These are phyloP conservation scores for Erythrocebus patas DNA, from an alignment of 2,113 vertebrate species.

Conservation along the genomic window DNA sequence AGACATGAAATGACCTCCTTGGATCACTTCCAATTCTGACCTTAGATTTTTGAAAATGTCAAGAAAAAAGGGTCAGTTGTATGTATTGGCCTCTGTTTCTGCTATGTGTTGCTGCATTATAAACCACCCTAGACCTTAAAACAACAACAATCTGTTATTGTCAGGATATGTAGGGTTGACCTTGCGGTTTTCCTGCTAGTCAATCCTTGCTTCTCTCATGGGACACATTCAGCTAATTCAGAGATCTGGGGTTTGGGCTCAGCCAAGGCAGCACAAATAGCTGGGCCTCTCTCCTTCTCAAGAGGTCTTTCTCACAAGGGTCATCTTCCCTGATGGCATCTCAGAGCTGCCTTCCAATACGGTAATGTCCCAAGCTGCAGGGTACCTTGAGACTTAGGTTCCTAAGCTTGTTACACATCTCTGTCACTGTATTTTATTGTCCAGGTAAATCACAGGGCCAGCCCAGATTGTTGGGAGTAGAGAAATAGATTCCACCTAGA, in stretches of 20 bases:
- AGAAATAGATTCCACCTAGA: background rate
- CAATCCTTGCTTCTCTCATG: background rate
- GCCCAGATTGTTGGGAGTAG: background rate
- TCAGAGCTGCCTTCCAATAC: background rate
- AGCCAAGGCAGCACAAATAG: background rate
- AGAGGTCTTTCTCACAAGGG: background rate
- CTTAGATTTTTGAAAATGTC: conserved; percentile 13
- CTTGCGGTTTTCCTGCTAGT: background rate
- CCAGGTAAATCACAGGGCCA: background rate
- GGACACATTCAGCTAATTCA: background rate
- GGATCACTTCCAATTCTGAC: background rate
- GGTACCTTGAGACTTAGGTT: background rate
- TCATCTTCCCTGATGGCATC: background rate
- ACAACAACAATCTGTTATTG: background rate
- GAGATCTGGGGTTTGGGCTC: background rate
- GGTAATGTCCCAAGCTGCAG: background rate
- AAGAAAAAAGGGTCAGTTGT: background rate
- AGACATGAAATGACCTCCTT: background rate
- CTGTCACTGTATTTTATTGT: background rate
- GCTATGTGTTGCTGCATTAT: background rate
- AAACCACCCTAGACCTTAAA: background rate
- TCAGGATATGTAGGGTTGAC: background rate
- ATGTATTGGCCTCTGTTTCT: background rate
- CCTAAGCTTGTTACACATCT: background rate
- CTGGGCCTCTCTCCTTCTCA: background rate